These are phyloP conservation scores for Bembecia ichneumoniformis DNA, from an alignment of 2,888 invertebrate genomes.

Conservation along the genomic window DNA sequence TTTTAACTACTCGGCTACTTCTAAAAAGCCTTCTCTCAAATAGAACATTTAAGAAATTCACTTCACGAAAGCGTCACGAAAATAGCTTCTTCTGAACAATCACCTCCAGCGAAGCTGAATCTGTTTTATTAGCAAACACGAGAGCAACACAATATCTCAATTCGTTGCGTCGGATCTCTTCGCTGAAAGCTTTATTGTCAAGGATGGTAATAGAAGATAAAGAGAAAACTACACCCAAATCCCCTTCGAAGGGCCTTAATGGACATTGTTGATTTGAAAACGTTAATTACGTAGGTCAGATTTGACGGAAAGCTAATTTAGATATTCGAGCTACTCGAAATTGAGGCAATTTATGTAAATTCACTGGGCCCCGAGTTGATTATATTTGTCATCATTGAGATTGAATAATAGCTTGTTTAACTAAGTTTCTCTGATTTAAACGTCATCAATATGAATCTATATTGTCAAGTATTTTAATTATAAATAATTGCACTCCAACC, in stretches of 20 bases:
- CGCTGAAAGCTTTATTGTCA: slow-evolving; percentile 12
- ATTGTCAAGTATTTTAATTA: slow-evolving; percentile 3
- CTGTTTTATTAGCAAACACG: slow-evolving; percentile 25
- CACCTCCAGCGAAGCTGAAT: slow-evolving; percentile 14
- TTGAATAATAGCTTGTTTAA: neutral
- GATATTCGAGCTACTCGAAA: neutral
- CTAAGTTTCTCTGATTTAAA: neutral
- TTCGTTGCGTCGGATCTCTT: slow-evolving; percentile 14
- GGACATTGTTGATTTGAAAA: slow-evolving; percentile 21
- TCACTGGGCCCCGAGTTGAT: slow-evolving; percentile 1
- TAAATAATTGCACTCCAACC: neutral
- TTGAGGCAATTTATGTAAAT: slow-evolving; percentile 9
- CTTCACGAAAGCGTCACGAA: slow-evolving; percentile 20
- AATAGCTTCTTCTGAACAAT: slow-evolving; percentile 28
- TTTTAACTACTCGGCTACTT: too few relatives aligned
- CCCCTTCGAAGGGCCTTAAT: slow-evolving; percentile 17
- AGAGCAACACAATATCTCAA: slow-evolving; percentile 21
- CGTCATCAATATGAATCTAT: slow-evolving; percentile 9
- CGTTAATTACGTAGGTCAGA: slow-evolving; percentile 18
- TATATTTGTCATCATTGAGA: slow-evolving; percentile 3
- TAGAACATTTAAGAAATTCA: too few relatives aligned
- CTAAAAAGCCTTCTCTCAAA: too few relatives aligned
- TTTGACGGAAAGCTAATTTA: slow-evolving; percentile 14
- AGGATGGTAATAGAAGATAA: slow-evolving; percentile 16
- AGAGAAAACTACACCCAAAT: slow-evolving; percentile 36